A percentile compares a stretch with the other conserved stretches of the same genome.
These are phyloP conservation scores for Phymatocera aterrima DNA, from an alignment of 2,888 invertebrate genomes.

Conservation along the genomic window DNA sequence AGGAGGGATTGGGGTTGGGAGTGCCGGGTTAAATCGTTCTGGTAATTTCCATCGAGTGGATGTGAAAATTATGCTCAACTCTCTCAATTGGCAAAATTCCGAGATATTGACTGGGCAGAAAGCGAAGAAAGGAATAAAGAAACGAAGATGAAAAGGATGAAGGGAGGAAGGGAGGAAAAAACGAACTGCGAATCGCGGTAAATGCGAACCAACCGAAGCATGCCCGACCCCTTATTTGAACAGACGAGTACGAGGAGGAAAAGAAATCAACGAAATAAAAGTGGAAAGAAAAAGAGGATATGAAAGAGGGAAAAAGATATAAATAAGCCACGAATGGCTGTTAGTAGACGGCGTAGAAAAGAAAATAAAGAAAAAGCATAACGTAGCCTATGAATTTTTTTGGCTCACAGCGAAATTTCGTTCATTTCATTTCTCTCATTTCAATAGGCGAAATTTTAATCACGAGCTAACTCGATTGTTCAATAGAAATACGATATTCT, in stretches of 20 bases:
- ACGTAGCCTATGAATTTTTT: background rate
- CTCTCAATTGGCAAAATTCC: slow-evolving; percentile 7
- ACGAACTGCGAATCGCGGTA: slow-evolving; percentile 16
- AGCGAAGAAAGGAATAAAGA: background rate
- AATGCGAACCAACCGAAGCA: slow-evolving; percentile 7
- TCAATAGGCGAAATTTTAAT: background rate
- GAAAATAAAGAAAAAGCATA: background rate
- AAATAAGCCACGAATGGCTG: background rate
- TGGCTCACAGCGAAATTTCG: background rate
- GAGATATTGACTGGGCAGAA: background rate
- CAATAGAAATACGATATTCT: too few species aligned
- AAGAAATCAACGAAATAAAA: background rate
- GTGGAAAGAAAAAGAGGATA: too few species aligned
- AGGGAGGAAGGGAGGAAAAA: background rate
- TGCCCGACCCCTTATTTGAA: slow-evolving; percentile 18
- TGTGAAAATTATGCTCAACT: background rate
- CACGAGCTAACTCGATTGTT: too few species aligned
- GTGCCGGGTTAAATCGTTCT: background rate
- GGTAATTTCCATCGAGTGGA: slow-evolving; percentile 23
- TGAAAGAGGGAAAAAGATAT: too few species aligned
- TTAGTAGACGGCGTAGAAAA: background rate
- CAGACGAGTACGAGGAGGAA: background rate
- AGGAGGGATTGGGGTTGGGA: background rate
- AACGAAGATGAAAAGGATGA: background rate
- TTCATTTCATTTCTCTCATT: background rate